Evolutionary conservation across 2,888 invertebrate species (phyloP), one percentile per base, ranked within the genome.

Genomic region (Caenorhabditis drosophilae): DNA sequence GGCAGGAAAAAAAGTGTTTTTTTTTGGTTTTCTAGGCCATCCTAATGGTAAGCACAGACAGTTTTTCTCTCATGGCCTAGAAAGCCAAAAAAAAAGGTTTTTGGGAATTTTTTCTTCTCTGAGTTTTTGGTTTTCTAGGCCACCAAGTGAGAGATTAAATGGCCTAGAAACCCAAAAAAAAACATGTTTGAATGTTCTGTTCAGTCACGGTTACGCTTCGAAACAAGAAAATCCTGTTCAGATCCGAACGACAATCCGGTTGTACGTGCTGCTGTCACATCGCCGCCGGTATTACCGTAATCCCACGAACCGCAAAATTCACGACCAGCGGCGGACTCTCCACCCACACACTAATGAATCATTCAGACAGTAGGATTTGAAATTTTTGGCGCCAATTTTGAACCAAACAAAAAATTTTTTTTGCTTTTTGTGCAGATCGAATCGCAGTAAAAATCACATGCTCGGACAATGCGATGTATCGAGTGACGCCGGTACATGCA

Each of bases 391-490:
- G 38, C 18, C 31, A 15, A 27, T 25, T 47, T 47, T 6, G 4
- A 47, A 27, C 4, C n/a, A 16, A n/a, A 12, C 12, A 15, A 45
- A 22, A 22, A 18, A 23, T 45, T 45, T 45, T n/a, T n/a, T n/a
- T n/a, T n/a, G n/a, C n/a, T n/a, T n/a, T n/a, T n/a, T n/a, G n/a
- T n/a, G n/a, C n/a, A 70, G 73, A 60, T 20, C 41, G 78, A 48
- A 68, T 81, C 22, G 81, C 79, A 4, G 70, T 80, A n/a, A 81
- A 81, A 60, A 76, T 81, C 40, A 81, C 79, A 36, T 81, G 81
- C 57, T 75, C 75, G 25, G 79, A 81, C 64, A 81, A 81, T 48
- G 67, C 67, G 20, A 55, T 78, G 56, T 81, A 80, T 48, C 66
- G 80, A 15, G 77, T 81, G 11, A 79, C 76, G 25, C 80, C 81